Evolutionary conservation across 2,888 invertebrate species (phyloP).

Genomic region (Pristionchus mayeri): DNA sequence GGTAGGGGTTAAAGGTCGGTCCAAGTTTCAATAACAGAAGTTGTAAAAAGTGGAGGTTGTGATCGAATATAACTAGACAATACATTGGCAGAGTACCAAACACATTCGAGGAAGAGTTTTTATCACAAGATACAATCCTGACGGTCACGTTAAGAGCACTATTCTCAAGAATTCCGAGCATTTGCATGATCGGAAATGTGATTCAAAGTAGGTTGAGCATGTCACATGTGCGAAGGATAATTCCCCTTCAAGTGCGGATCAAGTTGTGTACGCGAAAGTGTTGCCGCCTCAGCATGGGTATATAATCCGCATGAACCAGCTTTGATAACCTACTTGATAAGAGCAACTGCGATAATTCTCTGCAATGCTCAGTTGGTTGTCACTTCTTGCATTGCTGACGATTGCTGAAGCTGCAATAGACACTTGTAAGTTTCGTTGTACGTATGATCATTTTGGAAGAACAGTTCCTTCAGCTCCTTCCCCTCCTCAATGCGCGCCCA

Average conservation of each 20-base stretch:
- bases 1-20: too few relatives aligned
- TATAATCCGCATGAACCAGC: slow-evolving; percentile 13
- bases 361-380: not conserved
- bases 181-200: not conserved
- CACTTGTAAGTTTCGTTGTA: not conserved
- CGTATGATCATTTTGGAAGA: not conserved
- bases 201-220: not conserved
- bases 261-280: not conserved
- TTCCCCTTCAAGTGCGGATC: too few relatives aligned
- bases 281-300: not conserved
- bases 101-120: too few relatives aligned
- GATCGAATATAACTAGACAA: too few relatives aligned
- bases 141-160: not conserved
- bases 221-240: too few relatives aligned
- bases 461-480: not conserved
- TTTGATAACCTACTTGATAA: slow-evolving; percentile 8
- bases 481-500: not conserved
- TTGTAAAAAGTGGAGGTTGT: too few relatives aligned
- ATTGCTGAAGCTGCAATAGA: not conserved
- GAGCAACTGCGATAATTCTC: not conserved
- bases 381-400: not conserved
- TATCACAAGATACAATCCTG: too few relatives aligned
- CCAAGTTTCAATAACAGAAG: too few relatives aligned
- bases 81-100: too few relatives aligned
- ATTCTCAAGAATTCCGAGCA: not conserved